Evolutionary conservation across 2,113 vertebrate genomes (phyloP).

Genomic region (Gobius niger): DNA sequence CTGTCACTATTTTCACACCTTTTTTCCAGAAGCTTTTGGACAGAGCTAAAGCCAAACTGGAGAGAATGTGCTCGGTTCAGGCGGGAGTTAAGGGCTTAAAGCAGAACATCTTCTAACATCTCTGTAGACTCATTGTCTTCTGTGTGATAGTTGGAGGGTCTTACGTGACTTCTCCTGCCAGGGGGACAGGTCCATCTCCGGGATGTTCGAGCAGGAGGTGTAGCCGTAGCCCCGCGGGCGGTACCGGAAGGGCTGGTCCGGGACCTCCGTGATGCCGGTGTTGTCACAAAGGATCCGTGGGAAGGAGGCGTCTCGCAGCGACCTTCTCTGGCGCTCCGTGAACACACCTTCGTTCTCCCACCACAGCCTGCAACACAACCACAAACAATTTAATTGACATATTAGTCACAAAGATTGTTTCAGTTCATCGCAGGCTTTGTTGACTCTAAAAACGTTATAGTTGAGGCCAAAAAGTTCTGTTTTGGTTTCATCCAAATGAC

Average conservation of each 20-base stretch:
- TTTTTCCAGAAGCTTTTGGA: too few relatives aligned
- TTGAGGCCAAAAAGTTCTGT: too few relatives aligned
- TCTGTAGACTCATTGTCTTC: not conserved
- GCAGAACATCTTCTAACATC: too few relatives aligned
- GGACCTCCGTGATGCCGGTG: conserved; percentile 70
- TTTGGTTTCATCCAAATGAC: too few relatives aligned
- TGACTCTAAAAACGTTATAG: too few relatives aligned
- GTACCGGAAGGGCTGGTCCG: conserved; percentile 60
- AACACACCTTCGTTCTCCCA: conserved; percentile 73
- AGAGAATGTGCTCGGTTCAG: too few relatives aligned
- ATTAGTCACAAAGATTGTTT: too few relatives aligned
- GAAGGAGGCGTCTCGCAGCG: conserved; percentile 54
- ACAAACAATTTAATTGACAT: not conserved
- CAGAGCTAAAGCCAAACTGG: too few relatives aligned
- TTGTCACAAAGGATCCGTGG: conserved; percentile 79
- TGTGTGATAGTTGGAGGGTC: conserved; percentile 7
- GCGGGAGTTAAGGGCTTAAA: too few relatives aligned
- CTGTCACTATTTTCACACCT: too few relatives aligned
- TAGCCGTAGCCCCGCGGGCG: conserved; percentile 40
- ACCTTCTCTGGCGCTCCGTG: conserved; percentile 53
- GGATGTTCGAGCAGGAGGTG: conserved; percentile 49
- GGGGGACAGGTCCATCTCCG: conserved; percentile 63
- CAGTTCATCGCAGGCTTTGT: too few relatives aligned
- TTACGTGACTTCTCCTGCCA: conserved; percentile 64
- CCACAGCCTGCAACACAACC: conserved; percentile 69